phyloP scores from a whole-genome alignment of 2,113 vertebrate genomes.

The Macrotus californicus region DNA sequence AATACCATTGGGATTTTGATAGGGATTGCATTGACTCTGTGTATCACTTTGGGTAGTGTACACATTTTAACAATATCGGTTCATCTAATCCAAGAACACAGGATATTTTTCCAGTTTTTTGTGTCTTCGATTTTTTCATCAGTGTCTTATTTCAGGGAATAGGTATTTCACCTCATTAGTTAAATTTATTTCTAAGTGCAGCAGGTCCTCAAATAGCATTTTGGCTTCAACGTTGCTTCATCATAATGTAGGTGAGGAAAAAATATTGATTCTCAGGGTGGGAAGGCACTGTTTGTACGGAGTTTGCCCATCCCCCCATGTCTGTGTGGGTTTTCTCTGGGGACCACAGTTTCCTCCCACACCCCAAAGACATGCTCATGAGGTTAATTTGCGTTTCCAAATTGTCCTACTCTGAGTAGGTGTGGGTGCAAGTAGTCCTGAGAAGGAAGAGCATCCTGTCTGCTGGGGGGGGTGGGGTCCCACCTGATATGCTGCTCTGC shows the following conservation, averaged over 20 bases:
- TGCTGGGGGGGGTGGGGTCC: too few species aligned
- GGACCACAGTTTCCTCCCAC: not conserved
- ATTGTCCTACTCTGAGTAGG: not conserved
- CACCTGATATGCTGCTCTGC: too few species aligned
- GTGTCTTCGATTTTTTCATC: not conserved
- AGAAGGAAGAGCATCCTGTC: not conserved
- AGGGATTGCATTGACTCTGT: too few species aligned
- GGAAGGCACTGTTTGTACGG: too few species aligned
- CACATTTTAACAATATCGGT: too few species aligned
- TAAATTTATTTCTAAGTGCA: too few species aligned
- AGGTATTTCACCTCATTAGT: not conserved
- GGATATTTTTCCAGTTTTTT: not conserved
- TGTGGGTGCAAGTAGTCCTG: not conserved
- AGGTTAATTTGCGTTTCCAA: not conserved
- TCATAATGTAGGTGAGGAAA: not conserved
- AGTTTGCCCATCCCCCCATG: too few species aligned
- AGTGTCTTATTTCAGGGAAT: not conserved
- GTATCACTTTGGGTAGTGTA: too few species aligned
- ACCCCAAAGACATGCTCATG: not conserved
- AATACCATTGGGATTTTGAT: not conserved
- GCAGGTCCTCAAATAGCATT: too few species aligned
- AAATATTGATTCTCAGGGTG: too few species aligned
- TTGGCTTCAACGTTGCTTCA: not conserved
- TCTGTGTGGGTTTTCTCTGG: too few species aligned
- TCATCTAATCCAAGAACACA: not conserved